These are phyloP conservation scores for Actinia equina DNA, from an alignment of 64 coral and sea anemone species.

Conservation along the genomic window DNA sequence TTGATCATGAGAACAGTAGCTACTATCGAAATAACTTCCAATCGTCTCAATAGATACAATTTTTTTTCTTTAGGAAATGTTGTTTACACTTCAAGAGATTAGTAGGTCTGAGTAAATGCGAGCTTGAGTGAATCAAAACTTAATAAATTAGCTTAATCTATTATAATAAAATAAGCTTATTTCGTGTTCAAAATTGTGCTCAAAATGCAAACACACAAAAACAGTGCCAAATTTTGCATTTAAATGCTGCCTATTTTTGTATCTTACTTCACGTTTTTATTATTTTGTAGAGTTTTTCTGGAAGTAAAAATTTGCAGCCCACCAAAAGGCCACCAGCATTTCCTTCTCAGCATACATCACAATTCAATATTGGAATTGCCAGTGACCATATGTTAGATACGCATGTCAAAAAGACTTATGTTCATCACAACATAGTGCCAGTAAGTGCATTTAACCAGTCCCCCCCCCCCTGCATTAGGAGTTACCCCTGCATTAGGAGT, in stretches of 20 bases:
- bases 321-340: conserved; percentile 57
- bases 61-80: not conserved
- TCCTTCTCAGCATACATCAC: conserved; percentile 82
- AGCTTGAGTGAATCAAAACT: no score
- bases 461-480: no score
- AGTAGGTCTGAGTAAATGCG: no score
- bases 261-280: not conserved
- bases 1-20: conserved; percentile 9
- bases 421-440: conserved; percentile 45
- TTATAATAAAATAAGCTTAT: no score
- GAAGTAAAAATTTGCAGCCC: conserved; percentile 51
- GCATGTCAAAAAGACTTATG: conserved; percentile 63
- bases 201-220: no score
- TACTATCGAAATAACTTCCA: not conserved
- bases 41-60: not conserved
- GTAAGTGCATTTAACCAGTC: conserved; percentile 41
- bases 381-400: conserved; percentile 56
- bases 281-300: conserved; percentile 75
- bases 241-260: not conserved
- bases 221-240: no score
- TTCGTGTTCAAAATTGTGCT: no score
- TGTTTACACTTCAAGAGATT: no score
- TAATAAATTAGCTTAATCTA: no score
- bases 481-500: no score
- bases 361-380: conserved; percentile 69